Evolutionary conservation across 2,113 vertebrate species (phyloP).

Genomic region (Istiophorus platypterus): DNA sequence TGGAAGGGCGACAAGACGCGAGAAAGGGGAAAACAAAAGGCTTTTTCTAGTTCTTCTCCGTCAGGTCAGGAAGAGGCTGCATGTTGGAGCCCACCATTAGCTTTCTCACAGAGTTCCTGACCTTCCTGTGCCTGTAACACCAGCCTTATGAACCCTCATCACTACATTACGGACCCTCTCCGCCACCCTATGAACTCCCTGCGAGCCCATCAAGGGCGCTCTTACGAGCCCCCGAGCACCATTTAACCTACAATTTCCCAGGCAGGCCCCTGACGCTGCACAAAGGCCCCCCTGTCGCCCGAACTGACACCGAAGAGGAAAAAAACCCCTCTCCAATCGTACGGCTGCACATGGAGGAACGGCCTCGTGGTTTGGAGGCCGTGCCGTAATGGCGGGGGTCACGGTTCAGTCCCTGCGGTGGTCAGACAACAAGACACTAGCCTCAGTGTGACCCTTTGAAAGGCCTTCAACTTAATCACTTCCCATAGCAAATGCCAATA

Average conservation of each 20-base stretch:
- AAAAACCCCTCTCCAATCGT: constrained; percentile 20
- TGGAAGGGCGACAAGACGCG: not conserved
- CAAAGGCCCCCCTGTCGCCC: constrained; percentile 70
- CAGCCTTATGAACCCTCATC: constrained; percentile 66
- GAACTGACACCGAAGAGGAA: constrained; percentile 57
- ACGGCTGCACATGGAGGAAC: constrained; percentile 5
- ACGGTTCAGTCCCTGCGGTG: constrained; percentile 41
- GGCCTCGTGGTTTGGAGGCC: constrained; percentile 47
- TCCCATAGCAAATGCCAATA: constrained; percentile 29
- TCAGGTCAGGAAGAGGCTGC: constrained; percentile 48
- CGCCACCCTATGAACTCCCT: constrained; percentile 66
- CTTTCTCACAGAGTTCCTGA: constrained; percentile 52
- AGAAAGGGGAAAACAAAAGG: not conserved
- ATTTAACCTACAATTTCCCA: constrained; percentile 71
- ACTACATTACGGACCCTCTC: constrained; percentile 53
- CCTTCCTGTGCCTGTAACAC: constrained; percentile 64
- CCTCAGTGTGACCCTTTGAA: constrained; percentile 48
- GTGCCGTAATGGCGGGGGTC: constrained; percentile 34
- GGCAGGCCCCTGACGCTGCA: constrained; percentile 39
- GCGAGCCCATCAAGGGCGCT: constrained; percentile 64
- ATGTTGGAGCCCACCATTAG: constrained; percentile 17
- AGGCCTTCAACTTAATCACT: constrained; percentile 36
- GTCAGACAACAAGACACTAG: constrained; percentile 36
- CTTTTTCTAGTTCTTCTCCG: not conserved
- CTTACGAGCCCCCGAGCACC: constrained; percentile 65